phyloP scores from a whole-genome alignment of 2,113 vertebrate genomes.

The Haplotaxodon microlepis region DNA sequence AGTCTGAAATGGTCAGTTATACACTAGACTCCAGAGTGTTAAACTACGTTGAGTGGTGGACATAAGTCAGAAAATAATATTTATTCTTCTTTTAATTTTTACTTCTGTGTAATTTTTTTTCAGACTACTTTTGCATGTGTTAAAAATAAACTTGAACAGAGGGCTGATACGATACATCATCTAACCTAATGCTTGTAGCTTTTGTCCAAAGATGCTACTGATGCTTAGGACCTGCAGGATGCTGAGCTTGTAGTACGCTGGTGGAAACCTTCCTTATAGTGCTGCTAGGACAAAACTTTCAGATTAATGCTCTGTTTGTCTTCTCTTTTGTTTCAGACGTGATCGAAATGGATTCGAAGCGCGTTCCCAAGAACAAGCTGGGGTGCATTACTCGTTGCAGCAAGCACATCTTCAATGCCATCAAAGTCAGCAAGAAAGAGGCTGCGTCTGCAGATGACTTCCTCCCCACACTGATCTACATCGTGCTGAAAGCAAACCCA shows the following conservation, averaged over 20 bases:
- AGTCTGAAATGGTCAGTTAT: neutral
- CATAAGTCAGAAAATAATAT: neutral
- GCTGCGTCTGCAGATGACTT: constrained; percentile 96
- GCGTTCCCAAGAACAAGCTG: constrained; percentile 90
- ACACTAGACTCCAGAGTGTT: neutral
- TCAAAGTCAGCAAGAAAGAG: constrained; percentile 87
- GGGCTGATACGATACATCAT: neutral
- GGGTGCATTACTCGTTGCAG: constrained; percentile 89
- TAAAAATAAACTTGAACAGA: neutral
- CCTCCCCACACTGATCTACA: constrained; percentile 91
- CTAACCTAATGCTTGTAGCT: neutral
- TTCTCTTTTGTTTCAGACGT: constrained; percentile 71
- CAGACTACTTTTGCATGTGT: neutral
- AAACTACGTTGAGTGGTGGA: neutral
- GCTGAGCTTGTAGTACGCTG: neutral
- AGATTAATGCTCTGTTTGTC: neutral
- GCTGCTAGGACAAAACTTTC: neutral
- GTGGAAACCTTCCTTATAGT: neutral
- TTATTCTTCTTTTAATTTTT: neutral
- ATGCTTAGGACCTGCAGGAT: neutral
- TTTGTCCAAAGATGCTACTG: neutral
- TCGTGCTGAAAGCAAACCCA: constrained; percentile 92
- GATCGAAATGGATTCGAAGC: constrained; percentile 93
- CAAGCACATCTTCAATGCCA: constrained; percentile 93
- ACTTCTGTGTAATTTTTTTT: neutral